phyloP scores from a whole-genome alignment of 2,888 invertebrate species.

The Zhuqinia jingwanae region DNA sequence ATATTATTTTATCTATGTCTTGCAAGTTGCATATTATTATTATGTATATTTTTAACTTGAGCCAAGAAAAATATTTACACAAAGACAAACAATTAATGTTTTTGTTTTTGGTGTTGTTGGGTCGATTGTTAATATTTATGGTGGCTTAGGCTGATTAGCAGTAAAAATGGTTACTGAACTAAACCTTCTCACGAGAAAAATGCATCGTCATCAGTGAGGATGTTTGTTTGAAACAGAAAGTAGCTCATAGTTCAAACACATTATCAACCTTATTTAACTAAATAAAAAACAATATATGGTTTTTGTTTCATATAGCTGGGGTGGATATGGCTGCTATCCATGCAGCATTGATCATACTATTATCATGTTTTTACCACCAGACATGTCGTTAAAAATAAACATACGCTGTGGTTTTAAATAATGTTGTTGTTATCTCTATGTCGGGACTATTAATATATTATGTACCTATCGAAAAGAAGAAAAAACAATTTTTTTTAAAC shows the following conservation, averaged over 20 bases:
- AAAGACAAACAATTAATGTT: not conserved
- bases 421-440: not conserved
- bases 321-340: not conserved
- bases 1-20: no score
- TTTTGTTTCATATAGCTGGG: not conserved
- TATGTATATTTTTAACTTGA: no score
- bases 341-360: no score
- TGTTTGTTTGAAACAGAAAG: constrained; percentile 2
- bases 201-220: not conserved
- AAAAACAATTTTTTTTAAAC: not conserved
- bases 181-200: not conserved
- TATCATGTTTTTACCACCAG: not conserved
- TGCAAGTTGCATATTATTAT: no score
- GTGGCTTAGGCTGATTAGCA: not conserved
- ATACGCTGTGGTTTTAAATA: not conserved
- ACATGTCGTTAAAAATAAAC: constrained; percentile 20
- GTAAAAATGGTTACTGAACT: not conserved
- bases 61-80: no score
- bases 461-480: not conserved
- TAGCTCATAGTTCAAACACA: not conserved
- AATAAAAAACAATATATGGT: not conserved
- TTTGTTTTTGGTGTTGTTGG: not conserved
- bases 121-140: not conserved
- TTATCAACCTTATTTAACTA: not conserved
- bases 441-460: not conserved